phyloP scores from a whole-genome alignment of 2,113 vertebrate species.

The Eurystomus gularis region DNA sequence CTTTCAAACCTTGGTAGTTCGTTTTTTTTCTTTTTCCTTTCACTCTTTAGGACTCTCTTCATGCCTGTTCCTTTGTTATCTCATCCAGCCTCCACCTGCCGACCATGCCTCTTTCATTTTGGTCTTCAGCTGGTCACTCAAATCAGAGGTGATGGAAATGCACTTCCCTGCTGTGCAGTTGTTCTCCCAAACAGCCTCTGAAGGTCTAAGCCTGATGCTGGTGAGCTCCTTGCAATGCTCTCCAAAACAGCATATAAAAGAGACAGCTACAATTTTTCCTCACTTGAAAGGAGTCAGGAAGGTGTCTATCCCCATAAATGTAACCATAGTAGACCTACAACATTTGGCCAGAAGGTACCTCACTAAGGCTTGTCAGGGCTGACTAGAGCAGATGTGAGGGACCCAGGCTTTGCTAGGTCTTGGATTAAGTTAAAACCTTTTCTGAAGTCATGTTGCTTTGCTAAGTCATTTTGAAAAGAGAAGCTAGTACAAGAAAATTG shows the following conservation, averaged over 20 bases:
- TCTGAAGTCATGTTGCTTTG: neutral
- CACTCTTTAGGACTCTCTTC: neutral
- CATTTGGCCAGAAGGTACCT: neutral
- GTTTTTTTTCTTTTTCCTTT: neutral
- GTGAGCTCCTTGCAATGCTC: neutral
- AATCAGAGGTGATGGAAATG: neutral
- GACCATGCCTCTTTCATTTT: neutral
- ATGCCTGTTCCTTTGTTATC: neutral
- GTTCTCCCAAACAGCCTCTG: neutral
- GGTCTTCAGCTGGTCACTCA: neutral
- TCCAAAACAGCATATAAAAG: neutral
- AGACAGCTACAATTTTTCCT: neutral
- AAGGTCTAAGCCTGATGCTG: neutral
- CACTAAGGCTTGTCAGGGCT: neutral
- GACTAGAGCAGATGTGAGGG: neutral
- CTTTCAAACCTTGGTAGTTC: neutral
- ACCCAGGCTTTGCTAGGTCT: neutral
- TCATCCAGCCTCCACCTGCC: neutral
- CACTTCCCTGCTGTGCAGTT: fast-evolving
- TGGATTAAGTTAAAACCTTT: neutral
- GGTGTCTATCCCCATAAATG: neutral
- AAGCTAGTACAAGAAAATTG: neutral
- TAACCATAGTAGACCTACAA: neutral
- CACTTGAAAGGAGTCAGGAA: neutral
- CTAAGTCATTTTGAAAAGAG: neutral